These are phyloP conservation scores for Apeltes quadracus DNA, from an alignment of 2,113 vertebrate species.

Conservation along the genomic window DNA sequence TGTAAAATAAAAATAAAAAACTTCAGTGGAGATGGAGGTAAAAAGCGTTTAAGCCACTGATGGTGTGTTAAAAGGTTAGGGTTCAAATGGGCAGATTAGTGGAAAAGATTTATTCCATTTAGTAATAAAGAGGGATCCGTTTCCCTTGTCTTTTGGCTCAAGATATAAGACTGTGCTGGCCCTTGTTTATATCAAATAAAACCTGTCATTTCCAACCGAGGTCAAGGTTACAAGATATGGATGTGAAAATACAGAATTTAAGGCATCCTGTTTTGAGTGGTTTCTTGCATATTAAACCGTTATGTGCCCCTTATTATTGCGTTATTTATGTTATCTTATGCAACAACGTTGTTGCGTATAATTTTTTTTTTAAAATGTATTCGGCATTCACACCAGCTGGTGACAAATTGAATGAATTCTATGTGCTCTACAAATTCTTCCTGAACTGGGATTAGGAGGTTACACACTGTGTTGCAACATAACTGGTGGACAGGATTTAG, in stretches of 20 bases:
- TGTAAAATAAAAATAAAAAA: not conserved
- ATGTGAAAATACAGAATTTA: not conserved
- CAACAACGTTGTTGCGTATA: not conserved
- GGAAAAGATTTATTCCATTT: not conserved
- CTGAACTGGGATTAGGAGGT: not conserved
- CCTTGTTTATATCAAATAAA: not conserved
- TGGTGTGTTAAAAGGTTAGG: not conserved
- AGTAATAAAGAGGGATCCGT: not conserved
- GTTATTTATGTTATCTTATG: not conserved
- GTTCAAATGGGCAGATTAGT: not conserved
- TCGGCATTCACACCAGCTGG: not conserved
- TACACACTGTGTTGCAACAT: not conserved
- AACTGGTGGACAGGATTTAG: conserved; percentile 35
- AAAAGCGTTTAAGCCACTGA: not conserved
- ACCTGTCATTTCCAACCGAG: not conserved
- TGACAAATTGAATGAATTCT: conserved; percentile 18
- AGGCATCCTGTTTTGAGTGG: not conserved
- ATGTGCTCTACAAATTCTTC: not conserved
- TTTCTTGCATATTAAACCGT: not conserved
- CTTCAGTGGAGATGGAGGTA: not conserved
- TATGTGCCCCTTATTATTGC: not conserved
- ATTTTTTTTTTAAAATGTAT: not conserved
- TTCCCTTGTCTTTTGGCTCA: not conserved
- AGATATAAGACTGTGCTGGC: not conserved
- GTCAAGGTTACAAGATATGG: not conserved